These are phyloP conservation scores for Leptobrachium ailaonicum DNA, from an alignment of 2,113 vertebrate species.

Conservation along the genomic window DNA sequence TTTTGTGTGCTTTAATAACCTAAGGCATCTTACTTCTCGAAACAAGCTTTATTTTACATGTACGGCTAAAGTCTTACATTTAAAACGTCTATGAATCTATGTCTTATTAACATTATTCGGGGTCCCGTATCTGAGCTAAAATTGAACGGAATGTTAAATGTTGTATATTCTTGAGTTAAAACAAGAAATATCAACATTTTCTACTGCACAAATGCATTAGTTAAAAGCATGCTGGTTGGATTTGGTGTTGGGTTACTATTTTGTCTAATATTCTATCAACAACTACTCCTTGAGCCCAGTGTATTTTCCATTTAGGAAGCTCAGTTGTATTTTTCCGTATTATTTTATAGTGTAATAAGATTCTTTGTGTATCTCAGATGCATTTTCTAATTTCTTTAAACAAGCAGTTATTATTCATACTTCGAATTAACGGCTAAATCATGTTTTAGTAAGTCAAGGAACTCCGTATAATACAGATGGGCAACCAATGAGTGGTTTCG, in stretches of 20 bases:
- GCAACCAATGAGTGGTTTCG: slow-evolving; percentile 98
- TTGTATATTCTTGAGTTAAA: slow-evolving; percentile 27
- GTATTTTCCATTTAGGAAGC: neutral
- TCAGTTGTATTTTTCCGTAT: neutral
- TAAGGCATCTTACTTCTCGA: slow-evolving; percentile 77
- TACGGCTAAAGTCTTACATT: slow-evolving; percentile 70
- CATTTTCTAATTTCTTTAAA: neutral
- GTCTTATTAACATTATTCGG: slow-evolving; percentile 50
- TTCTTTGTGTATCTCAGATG: neutral
- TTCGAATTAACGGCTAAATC: slow-evolving; percentile 5
- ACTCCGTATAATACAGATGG: slow-evolving; percentile 97
- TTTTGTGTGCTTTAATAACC: slow-evolving; percentile 85
- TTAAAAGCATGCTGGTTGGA: slow-evolving; percentile 26
- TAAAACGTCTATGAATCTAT: slow-evolving; percentile 35
- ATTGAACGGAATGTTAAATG: slow-evolving; percentile 32
- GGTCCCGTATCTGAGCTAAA: neutral
- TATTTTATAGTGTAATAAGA: neutral
- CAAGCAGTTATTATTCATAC: neutral
- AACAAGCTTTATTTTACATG: slow-evolving; percentile 74
- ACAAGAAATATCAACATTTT: slow-evolving; percentile 44
- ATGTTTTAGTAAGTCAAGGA: slow-evolving; percentile 94
- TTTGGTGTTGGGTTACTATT: slow-evolving; percentile 28
- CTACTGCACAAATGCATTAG: neutral
- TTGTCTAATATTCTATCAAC: slow-evolving; percentile 8
- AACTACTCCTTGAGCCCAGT: neutral